Conservation (phyloP, 2,888 invertebrate species). For the Drosophila meridionalis region DNA sequence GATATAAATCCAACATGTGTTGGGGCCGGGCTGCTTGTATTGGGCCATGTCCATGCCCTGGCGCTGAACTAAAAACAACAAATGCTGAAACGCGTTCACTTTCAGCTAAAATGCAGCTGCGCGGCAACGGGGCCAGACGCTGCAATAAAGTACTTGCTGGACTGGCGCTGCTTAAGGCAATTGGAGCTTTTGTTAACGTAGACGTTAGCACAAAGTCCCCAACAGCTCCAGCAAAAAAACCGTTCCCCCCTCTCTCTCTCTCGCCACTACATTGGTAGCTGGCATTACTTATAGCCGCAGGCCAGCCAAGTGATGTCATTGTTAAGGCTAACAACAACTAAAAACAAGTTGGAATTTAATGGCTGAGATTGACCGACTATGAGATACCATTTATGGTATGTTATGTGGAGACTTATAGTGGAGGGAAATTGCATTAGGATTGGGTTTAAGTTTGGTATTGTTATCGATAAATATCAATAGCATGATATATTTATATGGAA, state of each 20-base stretch:
- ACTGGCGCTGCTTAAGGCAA: slow-evolving; percentile 51
- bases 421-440: not conserved
- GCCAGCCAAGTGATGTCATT: slow-evolving; percentile 51
- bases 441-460: not conserved
- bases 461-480: not conserved
- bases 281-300: slow-evolving; percentile 30
- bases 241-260: not conserved
- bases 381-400: not conserved
- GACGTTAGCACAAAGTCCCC: slow-evolving; percentile 28
- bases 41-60: slow-evolving; percentile 8
- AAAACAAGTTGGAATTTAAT: slow-evolving; percentile 2
- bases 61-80: slow-evolving; percentile 45
- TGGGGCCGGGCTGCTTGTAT: slow-evolving; percentile 19
- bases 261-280: slow-evolving; percentile 11
- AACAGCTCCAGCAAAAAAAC: not conserved
- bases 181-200: slow-evolving; percentile 54
- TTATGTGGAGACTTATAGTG: not conserved
- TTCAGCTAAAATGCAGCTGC: slow-evolving; percentile 51
- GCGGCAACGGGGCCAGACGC: slow-evolving; percentile 31
- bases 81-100: slow-evolving; percentile 48
- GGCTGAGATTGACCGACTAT: not conserved
- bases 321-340: slow-evolving; percentile 43
- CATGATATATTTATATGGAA: not conserved
- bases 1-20: slow-evolving; percentile 28
- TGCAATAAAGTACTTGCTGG: slow-evolving; percentile 23